phyloP scores from a whole-genome alignment of 1,140 invertebrate genomes.

The Orius laevigatus region DNA sequence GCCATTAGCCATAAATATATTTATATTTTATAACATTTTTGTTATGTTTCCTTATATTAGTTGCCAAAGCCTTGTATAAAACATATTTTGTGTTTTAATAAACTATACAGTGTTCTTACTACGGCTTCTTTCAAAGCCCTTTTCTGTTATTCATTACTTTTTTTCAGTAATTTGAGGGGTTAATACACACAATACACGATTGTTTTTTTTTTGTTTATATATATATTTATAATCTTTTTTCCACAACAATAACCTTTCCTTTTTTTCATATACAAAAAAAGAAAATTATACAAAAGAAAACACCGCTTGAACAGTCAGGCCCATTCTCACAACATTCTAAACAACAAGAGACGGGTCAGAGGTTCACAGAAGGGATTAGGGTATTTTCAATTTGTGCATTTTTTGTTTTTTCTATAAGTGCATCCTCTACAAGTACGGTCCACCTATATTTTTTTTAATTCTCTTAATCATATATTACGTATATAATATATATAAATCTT shows the following conservation, averaged over 20 bases:
- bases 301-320: conserved; percentile 5
- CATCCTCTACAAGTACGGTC: conserved; percentile 13
- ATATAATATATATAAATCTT: conserved; percentile 10
- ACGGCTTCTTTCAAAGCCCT: conserved; percentile 3
- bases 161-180: conserved; percentile 7
- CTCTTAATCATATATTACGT: conserved; percentile 9
- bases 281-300: conserved; percentile 6
- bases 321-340: conserved; percentile 8
- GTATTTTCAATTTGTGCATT: conserved; percentile 10
- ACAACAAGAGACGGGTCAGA: conserved; percentile 4
- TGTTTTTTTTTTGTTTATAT: neutral
- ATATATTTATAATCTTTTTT: conserved; percentile 8
- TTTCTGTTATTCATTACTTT: conserved; percentile 9
- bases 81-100: conserved; percentile 13
- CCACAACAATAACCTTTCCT: conserved; percentile 5
- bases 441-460: conserved; percentile 10
- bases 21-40: conserved; percentile 15
- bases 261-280: conserved; percentile 9
- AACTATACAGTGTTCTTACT: conserved; percentile 6
- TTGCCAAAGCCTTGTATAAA: conserved; percentile 17
- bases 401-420: conserved; percentile 12
- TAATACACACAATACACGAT: conserved; percentile 9
- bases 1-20: conserved; percentile 12
- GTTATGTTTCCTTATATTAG: conserved; percentile 3
- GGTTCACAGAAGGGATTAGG: conserved; percentile 6